These are phyloP conservation scores for Thalassarche chlororhynchos DNA, from an alignment of 2,113 vertebrate species.

Conservation along the genomic window DNA sequence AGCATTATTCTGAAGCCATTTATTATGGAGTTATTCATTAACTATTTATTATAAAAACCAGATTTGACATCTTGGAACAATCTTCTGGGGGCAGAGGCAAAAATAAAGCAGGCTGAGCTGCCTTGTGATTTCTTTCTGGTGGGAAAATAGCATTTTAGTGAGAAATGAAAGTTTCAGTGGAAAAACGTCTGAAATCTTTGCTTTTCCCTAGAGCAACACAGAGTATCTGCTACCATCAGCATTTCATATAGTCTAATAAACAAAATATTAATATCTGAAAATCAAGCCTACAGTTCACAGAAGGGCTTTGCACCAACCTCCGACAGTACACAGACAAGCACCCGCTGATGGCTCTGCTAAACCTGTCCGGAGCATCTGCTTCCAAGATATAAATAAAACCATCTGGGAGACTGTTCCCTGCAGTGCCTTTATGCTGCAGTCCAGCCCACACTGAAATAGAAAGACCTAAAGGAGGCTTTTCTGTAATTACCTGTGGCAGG, in stretches of 20 bases:
- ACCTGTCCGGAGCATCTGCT: background rate
- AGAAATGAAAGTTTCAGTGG: constrained; percentile 30
- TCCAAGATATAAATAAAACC: background rate
- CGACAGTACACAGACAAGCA: background rate
- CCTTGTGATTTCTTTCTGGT: background rate
- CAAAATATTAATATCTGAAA: background rate
- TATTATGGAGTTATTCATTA: background rate
- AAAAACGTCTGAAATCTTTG: background rate
- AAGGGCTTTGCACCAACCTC: background rate
- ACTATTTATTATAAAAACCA: background rate
- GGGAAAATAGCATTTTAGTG: background rate
- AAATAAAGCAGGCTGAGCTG: background rate
- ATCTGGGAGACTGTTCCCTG: background rate
- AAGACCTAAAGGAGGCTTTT: background rate
- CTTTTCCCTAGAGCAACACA: background rate
- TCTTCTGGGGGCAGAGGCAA: background rate
- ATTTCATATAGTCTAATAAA: background rate
- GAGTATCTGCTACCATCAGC: background rate
- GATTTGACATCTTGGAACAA: background rate
- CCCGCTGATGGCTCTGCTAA: background rate
- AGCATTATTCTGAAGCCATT: background rate
- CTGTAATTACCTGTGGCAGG: background rate
- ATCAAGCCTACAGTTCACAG: background rate
- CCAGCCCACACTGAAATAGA: background rate
- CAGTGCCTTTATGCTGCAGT: background rate